Evolutionary conservation across 2,888 invertebrate species (phyloP), one percentile per base, ranked within the genome.

Genomic region (Yponomeuta cagnagella): DNA sequence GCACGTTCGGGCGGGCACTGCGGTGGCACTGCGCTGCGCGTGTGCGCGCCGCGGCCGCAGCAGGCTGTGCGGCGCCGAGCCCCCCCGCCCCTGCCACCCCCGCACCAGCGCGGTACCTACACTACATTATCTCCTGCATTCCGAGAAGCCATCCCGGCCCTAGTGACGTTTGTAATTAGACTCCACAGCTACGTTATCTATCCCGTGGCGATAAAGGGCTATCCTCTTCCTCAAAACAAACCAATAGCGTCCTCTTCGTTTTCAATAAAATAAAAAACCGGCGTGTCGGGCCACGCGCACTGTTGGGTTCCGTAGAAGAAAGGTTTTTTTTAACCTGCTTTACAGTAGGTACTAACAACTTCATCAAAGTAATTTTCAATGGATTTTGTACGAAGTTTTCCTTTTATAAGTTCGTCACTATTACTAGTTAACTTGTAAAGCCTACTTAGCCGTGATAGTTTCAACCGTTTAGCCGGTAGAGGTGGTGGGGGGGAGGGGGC

Each of bases 1-100:
- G 74, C 82, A 80, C 82, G 86, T 82, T 86, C 89, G 90, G 83
- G 88, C 87, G 89, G 84, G 83, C 84, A 87, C 88, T 88, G 83
- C 72, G 73, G n/a, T n/a, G n/a, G n/a, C n/a, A n/a, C n/a, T n/a
- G n/a, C n/a, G n/a, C n/a, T n/a, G 83, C 72, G 73, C 73, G 74
- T 72, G 70, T 15, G 48, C 15, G 66, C 48, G 31, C 48, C 48
- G 48, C 31, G 48, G 65, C 37, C 63, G 37, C 43, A 43, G 37
- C 43, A 43, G 43, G 43, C 43, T 43, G 43, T 43, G 30, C 69
- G 67, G 65, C 70, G 70, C 70, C 72, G 43, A 52, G 52, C 66
- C 65, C 63, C 43, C 1, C 9, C 74, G 71, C 63, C n/a, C 23
- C n/a, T 15, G 73, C 74, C 74, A 70, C 75, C 76, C 74, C 71